A percentile compares a stretch with the other conserved stretches of the same genome.
Evolutionary conservation across 2,888 invertebrate species (phyloP).

Genomic region (Thalpophila matura): DNA sequence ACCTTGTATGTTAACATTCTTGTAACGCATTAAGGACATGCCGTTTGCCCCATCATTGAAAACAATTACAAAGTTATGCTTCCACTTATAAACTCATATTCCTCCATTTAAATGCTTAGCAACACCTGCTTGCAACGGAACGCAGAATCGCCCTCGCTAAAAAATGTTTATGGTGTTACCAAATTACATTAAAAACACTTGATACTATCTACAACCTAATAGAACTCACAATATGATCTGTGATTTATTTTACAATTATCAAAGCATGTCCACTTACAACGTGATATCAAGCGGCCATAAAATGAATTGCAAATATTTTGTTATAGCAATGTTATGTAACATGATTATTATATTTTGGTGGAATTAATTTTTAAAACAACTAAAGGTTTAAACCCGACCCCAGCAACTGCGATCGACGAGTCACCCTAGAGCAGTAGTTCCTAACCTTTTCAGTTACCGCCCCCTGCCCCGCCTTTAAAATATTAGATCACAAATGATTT

Average conservation of each 20-base stretch:
- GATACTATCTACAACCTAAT: conserved; percentile 7
- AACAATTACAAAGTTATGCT: conserved; percentile 65
- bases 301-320: conserved; percentile 60
- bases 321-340: conserved; percentile 58
- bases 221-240: conserved; percentile 48
- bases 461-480: too few species aligned
- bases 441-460: too few species aligned
- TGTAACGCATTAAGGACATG: conserved; percentile 72
- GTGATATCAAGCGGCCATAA: conserved; percentile 87
- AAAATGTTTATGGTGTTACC: conserved; percentile 46
- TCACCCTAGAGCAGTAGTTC: too few species aligned
- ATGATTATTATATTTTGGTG: too few species aligned
- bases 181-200: conserved; percentile 36
- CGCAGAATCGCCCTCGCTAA: conserved; percentile 42
- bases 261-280: conserved; percentile 73
- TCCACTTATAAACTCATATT: conserved; percentile 41
- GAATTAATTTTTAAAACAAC: too few species aligned
- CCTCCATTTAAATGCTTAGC: conserved; percentile 54
- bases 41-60: conserved; percentile 60
- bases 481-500: too few species aligned
- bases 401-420: too few species aligned
- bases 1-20: conserved; percentile 75
- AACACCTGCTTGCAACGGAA: conserved; percentile 53
- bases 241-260: conserved; percentile 55
- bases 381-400: too few species aligned